Conservation (phyloP, 2,888 invertebrate species). For the Macaria notata region DNA sequence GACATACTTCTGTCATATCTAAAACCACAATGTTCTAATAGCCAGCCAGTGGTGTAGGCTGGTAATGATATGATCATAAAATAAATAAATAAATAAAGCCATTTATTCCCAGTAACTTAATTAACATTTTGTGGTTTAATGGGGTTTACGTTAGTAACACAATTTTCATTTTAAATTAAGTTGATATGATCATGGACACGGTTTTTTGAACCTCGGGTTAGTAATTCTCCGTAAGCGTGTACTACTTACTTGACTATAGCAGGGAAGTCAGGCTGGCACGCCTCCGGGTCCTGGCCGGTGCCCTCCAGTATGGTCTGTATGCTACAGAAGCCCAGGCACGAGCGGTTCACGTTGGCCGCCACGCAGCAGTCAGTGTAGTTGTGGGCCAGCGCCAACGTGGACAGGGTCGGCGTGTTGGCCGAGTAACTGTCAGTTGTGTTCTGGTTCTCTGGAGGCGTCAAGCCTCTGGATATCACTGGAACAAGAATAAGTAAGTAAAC, state of each 20-base stretch:
- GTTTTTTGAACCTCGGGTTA: too few relatives aligned
- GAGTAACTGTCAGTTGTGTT: constrained; percentile 76
- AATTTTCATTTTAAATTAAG: too few relatives aligned
- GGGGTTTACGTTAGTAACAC: too few relatives aligned
- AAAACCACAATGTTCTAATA: too few relatives aligned
- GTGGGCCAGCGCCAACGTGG: constrained; percentile 79
- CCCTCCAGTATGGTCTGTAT: constrained; percentile 89
- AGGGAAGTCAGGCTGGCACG: constrained; percentile 91
- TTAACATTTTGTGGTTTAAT: too few relatives aligned
- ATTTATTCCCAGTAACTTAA: too few relatives aligned
- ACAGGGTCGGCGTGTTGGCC: constrained; percentile 63
- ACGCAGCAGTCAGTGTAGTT: constrained; percentile 92
- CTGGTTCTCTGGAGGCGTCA: constrained; percentile 82
- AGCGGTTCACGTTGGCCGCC: constrained; percentile 85
- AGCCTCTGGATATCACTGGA: constrained; percentile 84
- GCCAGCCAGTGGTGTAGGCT: too few relatives aligned
- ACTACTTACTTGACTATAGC: constrained; percentile 84
- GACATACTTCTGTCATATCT: too few relatives aligned
- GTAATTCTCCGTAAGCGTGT: too few relatives aligned
- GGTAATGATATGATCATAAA: too few relatives aligned
- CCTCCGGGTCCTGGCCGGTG: constrained; percentile 90
- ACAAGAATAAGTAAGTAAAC: constrained; percentile 23
- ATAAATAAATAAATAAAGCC: too few relatives aligned
- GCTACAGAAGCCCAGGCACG: constrained; percentile 91
- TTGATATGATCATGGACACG: too few relatives aligned